phyloP scores from a whole-genome alignment of 35 echinoderm and acorn worm species.

The Diadema setosum region DNA sequence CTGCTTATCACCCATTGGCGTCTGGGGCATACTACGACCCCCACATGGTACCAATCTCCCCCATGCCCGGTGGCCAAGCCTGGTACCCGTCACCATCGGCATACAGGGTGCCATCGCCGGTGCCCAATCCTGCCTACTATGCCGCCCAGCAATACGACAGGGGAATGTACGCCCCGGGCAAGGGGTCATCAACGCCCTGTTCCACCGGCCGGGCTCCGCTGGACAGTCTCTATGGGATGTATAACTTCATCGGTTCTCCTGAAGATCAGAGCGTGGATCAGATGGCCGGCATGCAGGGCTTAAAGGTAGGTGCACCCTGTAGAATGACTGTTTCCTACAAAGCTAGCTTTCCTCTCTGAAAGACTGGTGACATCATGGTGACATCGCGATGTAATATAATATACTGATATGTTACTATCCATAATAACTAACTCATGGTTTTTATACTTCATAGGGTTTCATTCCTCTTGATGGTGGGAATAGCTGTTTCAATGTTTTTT shows the following conservation, averaged over 20 bases:
- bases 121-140: neutral
- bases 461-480: too few species aligned
- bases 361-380: too few species aligned
- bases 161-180: neutral
- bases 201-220: neutral
- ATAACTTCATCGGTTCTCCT: neutral
- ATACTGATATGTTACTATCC: too few species aligned
- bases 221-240: constrained; percentile 3
- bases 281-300: neutral
- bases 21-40: neutral
- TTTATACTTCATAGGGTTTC: too few species aligned
- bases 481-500: neutral
- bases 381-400: too few species aligned
- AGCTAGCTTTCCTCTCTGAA: too few species aligned
- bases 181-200: neutral
- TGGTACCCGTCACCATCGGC: constrained; percentile 21
- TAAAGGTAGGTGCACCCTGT: neutral
- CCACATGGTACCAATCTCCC: neutral
- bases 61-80: neutral
- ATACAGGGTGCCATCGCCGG: neutral
- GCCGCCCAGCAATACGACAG: neutral
- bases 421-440: too few species aligned
- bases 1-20: neutral
- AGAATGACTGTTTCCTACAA: too few species aligned
- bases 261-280: neutral